Percentiles rank a stretch among this genome's conserved stretches.
Evolutionary conservation across 2,888 invertebrate species (phyloP).

Genomic region (Diploptera punctata): DNA sequence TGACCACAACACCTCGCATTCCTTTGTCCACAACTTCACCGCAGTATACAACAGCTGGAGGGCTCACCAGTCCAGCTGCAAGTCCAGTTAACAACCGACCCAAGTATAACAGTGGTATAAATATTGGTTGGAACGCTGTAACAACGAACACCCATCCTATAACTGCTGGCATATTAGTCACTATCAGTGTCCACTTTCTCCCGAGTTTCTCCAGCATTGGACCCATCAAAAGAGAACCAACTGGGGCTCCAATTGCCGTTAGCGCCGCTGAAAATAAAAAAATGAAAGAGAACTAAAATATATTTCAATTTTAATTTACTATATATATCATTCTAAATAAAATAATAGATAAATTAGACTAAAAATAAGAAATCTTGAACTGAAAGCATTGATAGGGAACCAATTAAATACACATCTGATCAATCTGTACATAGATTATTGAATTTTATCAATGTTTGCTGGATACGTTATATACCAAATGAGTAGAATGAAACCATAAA

Average conservation of each 20-base stretch:
- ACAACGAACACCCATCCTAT: conserved; percentile 62
- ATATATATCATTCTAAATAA: too few relatives aligned
- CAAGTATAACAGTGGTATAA: conserved; percentile 43
- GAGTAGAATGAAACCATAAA: too few relatives aligned
- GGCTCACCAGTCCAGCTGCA: conserved; percentile 60
- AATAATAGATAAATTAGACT: too few relatives aligned
- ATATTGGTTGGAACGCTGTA: conserved; percentile 49
- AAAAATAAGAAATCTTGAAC: too few relatives aligned
- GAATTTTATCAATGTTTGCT: too few relatives aligned
- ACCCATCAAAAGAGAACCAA: conserved; percentile 61
- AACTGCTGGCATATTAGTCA: conserved; percentile 58
- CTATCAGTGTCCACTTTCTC: conserved; percentile 56
- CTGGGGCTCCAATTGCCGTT: conserved; percentile 61
- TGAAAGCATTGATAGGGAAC: too few relatives aligned
- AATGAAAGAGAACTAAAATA: too few relatives aligned
- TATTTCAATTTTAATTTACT: too few relatives aligned
- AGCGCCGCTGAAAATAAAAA: conserved; percentile 57
- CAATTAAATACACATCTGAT: too few relatives aligned
- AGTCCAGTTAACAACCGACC: conserved; percentile 55
- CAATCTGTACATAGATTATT: too few relatives aligned
- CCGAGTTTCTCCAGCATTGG: conserved; percentile 61
- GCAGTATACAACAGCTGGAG: conserved; percentile 62
- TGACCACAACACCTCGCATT: conserved; percentile 59
- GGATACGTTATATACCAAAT: too few relatives aligned
- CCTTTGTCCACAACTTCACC: conserved; percentile 59